Base-by-base conservation (phyloP, 2,797 vertebrate genomes). In the Paratrypauchen microcephalus region DNA sequence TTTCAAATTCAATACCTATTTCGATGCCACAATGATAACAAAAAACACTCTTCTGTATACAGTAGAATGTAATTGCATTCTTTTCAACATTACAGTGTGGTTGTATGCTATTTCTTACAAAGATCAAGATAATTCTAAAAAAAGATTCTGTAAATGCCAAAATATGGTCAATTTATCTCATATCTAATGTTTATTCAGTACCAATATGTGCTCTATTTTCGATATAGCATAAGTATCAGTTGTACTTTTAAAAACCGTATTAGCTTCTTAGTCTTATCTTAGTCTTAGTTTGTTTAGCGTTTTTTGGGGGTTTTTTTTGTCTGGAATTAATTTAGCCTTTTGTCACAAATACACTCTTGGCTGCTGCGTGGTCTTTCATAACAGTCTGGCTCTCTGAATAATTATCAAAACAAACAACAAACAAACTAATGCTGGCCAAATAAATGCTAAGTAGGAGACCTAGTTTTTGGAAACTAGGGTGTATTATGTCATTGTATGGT, bases 321-420 rank as follows among this genome's bases (percentile, higher is more conserved):
- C 72, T 75, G 74, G 69, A 73, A 58, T 77, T 68, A 52, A 69
- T 79, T 84, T 74, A 54, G 65, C 41, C 1, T 45, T 15, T 15
- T 45, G 73, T 83, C 76, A 60, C 75, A 70, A 3, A 24, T n/a
- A 2, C 61, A 66, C 56, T 63, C 23, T 15, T 56, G 54, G 69
- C 56, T 63, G 23, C 23, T 26, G 23, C 13, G 2, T 11, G 23
- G 13, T 15, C 23, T 56, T 56, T 56, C 54, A 56, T 56, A 23
- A 56, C 23, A 13, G 21, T 56, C 54, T 56, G 21, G 12, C 54
- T 23, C 2, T 13, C 23, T 24, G 50, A 52, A n/a, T n/a, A 52
- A 52, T 52, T 52, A 52, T n/a, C 19, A 52, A n/a, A 52, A 19
- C 18, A 52, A 52, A 52, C 48, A 52, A 52, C 48, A 52, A 52